These are phyloP conservation scores for Smithornis capensis DNA, from an alignment of 2,113 vertebrate species.

Conservation along the genomic window DNA sequence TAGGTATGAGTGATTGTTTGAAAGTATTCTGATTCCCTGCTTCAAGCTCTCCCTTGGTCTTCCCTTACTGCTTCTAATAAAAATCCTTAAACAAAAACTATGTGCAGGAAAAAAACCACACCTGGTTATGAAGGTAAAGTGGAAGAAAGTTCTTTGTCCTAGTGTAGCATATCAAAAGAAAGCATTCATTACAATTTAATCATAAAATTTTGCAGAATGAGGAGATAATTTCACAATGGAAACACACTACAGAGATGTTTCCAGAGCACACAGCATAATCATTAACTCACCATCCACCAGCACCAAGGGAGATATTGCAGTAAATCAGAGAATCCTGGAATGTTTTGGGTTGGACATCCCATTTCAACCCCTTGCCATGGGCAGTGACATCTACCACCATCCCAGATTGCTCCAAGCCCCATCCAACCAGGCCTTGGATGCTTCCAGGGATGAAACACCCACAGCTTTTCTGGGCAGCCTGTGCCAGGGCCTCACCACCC, in stretches of 20 bases:
- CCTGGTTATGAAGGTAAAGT: accelerated
- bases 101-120: neutral
- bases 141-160: neutral
- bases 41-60: neutral
- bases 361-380: no score
- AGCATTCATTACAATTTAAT: neutral
- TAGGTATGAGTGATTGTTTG: neutral
- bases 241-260: neutral
- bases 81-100: neutral
- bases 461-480: neutral
- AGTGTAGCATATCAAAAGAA: neutral
- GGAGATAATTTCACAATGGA: neutral
- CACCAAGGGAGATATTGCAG: neutral
- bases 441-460: neutral
- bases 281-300: neutral
- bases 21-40: neutral
- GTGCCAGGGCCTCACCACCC: accelerated
- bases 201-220: neutral
- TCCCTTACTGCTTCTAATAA: neutral
- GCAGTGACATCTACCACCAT: accelerated
- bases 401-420: neutral
- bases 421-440: accelerated
- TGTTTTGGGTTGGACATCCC: no score
- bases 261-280: neutral
- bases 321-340: neutral